phyloP scores from a whole-genome alignment of 2,797 vertebrate genomes.

The Tachyglossus aculeatus region DNA sequence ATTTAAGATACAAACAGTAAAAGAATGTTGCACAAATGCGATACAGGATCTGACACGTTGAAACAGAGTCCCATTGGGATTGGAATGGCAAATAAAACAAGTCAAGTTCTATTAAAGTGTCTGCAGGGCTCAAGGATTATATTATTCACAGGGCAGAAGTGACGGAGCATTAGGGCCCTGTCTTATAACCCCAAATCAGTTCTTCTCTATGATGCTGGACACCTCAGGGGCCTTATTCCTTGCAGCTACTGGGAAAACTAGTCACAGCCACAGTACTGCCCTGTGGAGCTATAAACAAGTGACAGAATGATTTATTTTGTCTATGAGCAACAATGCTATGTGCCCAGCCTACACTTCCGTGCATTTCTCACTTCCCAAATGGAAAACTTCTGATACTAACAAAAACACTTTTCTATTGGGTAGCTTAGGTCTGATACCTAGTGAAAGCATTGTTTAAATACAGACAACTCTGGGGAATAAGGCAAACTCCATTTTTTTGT shows the following conservation, averaged over 20 bases:
- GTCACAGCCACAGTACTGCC: neutral
- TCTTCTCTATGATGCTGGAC: constrained; percentile 19
- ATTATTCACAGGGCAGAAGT: constrained; percentile 21
- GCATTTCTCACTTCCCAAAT: neutral
- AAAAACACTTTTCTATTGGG: neutral
- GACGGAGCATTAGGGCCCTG: constrained; percentile 6
- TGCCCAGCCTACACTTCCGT: neutral
- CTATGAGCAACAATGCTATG: no score
- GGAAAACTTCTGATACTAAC: neutral
- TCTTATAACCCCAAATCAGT: constrained; percentile 12
- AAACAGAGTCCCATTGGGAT: constrained; percentile 31
- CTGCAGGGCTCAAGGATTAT: neutral
- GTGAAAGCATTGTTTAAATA: no score
- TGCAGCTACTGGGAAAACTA: neutral
- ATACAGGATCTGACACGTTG: constrained; percentile 33
- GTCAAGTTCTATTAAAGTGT: constrained; percentile 31
- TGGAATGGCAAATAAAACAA: constrained; percentile 46
- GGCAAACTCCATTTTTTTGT: no score
- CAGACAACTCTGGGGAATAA: no score
- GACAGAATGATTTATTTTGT: neutral
- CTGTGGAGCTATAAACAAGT: neutral
- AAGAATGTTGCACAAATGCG: constrained; percentile 42
- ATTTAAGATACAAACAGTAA: constrained; percentile 51
- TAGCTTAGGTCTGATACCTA: no score
- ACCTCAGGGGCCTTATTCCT: neutral